Conservation (phyloP, 2,113 vertebrate genomes). For the Garra rufa region DNA sequence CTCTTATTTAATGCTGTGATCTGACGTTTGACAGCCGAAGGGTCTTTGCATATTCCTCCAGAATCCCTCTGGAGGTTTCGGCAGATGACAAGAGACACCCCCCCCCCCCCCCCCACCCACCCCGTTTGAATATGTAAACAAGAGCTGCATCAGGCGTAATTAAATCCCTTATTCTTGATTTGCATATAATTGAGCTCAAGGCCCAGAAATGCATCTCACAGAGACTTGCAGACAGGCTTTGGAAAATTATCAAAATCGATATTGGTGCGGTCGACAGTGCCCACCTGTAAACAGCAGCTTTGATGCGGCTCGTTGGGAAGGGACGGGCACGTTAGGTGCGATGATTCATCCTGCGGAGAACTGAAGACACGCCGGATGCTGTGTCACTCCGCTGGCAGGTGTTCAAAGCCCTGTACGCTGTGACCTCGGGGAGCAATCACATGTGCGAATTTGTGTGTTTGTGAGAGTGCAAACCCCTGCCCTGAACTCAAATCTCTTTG, state of each 20-base stretch:
- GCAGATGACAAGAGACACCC: conserved; percentile 10
- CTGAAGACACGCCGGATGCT: conserved; percentile 3
- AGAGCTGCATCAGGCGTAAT: conserved; percentile 41
- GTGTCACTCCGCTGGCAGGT: conserved; percentile 50
- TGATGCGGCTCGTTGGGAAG: conserved; percentile 6
- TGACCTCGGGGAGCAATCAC: conserved; percentile 25
- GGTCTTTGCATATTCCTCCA: neutral
- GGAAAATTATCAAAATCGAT: conserved; percentile 36
- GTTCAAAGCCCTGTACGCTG: conserved; percentile 43
- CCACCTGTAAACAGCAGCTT: neutral
- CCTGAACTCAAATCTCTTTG: conserved; percentile 37
- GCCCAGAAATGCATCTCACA: conserved; percentile 27
- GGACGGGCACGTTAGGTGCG: neutral
- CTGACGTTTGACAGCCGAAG: neutral
- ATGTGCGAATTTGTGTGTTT: conserved; percentile 28
- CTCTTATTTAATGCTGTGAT: neutral
- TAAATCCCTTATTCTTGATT: conserved; percentile 50
- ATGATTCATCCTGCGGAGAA: conserved; percentile 47
- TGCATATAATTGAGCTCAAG: conserved; percentile 49
- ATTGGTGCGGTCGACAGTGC: neutral
- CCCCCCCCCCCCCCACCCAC: too few relatives aligned
- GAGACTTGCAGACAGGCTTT: conserved; percentile 21
- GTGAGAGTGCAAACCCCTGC: conserved; percentile 2
- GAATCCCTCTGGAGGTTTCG: conserved; percentile 6
- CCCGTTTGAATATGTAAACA: conserved; percentile 23